Evolutionary conservation across 2,888 invertebrate species (phyloP).

Genomic region (Cyclophora albipunctata): DNA sequence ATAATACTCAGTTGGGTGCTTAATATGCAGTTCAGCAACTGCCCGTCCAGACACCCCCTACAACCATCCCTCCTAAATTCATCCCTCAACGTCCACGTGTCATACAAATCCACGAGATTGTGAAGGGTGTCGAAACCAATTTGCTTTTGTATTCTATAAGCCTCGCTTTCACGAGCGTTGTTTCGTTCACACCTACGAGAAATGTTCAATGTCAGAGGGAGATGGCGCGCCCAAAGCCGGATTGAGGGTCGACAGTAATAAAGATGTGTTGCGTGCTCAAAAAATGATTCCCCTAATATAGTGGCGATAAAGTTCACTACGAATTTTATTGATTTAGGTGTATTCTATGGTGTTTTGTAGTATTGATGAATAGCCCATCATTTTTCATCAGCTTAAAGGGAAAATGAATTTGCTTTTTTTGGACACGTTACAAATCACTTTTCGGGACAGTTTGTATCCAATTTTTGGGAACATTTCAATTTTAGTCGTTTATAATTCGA

Average conservation of each 20-base stretch:
- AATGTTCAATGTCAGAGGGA: conserved; percentile 24
- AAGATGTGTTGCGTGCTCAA: conserved; percentile 27
- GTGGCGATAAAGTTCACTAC: conserved; percentile 15
- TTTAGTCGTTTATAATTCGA: no score
- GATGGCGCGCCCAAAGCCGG: conserved; percentile 24
- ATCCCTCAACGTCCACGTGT: conserved; percentile 58
- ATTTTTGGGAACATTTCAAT: no score
- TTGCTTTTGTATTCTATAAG: conserved; percentile 51
- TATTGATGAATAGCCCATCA: no score
- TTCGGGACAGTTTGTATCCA: no score
- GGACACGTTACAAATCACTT: no score
- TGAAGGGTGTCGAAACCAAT: conserved; percentile 58
- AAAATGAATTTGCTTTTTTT: no score
- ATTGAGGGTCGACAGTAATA: conserved; percentile 35
- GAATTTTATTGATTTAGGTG: conserved; percentile 7
- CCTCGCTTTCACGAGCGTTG: conserved; percentile 23
- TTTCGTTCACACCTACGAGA: conserved; percentile 28
- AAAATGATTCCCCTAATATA: conserved; percentile 25
- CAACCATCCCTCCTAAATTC: conserved; percentile 34
- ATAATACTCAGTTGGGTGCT: not conserved
- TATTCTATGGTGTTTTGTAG: no score
- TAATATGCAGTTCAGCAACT: conserved; percentile 12
- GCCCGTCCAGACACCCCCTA: conserved; percentile 16
- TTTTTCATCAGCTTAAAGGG: no score
- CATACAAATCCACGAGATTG: conserved; percentile 48